Evolutionary conservation across 2,797 vertebrate species (phyloP), one percentile per base, ranked within the genome.

Genomic region (Bovichtus variegatus): DNA sequence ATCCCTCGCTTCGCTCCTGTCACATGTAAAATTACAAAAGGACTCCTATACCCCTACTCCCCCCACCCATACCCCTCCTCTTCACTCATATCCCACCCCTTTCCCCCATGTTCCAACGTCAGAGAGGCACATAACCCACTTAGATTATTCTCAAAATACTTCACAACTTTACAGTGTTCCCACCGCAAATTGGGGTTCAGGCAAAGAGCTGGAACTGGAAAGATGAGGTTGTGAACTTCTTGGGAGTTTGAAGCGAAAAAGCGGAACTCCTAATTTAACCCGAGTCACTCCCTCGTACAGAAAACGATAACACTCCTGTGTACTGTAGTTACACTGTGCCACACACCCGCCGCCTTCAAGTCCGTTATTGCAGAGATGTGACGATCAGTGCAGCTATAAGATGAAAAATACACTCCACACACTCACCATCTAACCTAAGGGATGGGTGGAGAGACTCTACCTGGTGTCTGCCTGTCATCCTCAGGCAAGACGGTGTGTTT

Each of bases 11-110:
- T 91, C 91, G 74, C 91, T 94, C 91, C 93, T 94, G 93, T 94
- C 92, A 94, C 93, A 93, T 94, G 94, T 93, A 94, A 93, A 93
- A 94, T 95, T 93, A 94, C 91, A 94, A 91, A 92, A 94, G 91
- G 87, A 85, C 91, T 87, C 87, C 90, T 87, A 82, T 88, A 84
- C 89, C 84, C 79, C 74, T 21, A 13, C 23, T 9, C 49, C 67
- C 36, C 54, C 43, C 76, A 31, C 68, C 43, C 76, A 7, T 64
- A 78, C 83, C 82, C 74, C 74, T 79, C 82, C 65, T 76, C 71
- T 78, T 78, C 76, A 68, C 80, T 89, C 85, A 61, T 74, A 85
- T 80, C 80, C 88, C 84, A 65, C 78, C 83, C 75, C 64, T 65
- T 81, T 84, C 76, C 85, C 87, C 88, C 79, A 83, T 83, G 84